These are phyloP conservation scores for Pentamera pediparva DNA, from an alignment of 53 echinoderm and acorn worm species.

Conservation along the genomic window DNA sequence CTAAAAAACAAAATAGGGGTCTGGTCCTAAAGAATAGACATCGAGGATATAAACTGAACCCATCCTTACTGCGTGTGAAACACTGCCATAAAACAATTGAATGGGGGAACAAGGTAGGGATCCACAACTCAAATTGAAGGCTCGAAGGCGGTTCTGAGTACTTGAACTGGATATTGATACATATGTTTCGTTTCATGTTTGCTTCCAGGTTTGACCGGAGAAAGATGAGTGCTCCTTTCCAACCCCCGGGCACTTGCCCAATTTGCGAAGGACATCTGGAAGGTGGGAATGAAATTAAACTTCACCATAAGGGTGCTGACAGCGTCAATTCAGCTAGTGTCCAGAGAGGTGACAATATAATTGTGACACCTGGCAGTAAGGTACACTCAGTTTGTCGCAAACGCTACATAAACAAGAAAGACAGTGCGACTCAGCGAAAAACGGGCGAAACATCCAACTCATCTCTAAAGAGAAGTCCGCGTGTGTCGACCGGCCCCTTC, in stretches of 20 bases:
- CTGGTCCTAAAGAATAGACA: too few species aligned
- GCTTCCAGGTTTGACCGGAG: background rate
- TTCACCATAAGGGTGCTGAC: constrained; percentile 43
- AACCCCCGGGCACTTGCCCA: background rate
- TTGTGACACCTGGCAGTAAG: constrained; percentile 24
- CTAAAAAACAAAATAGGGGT: too few species aligned
- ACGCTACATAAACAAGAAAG: constrained; percentile 19
- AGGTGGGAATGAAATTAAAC: constrained; percentile 2
- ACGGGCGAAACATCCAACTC: background rate
- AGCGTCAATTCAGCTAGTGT: too few species aligned
- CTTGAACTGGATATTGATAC: too few species aligned
- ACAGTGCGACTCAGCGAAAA: background rate
- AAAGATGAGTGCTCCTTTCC: background rate
- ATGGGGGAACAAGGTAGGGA: too few species aligned
- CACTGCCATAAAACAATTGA: too few species aligned
- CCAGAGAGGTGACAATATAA: too few species aligned
- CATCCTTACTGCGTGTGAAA: too few species aligned
- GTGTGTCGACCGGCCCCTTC: constrained; percentile 15
- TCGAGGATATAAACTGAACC: too few species aligned
- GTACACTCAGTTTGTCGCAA: constrained; percentile 37
- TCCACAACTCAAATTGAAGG: too few species aligned
- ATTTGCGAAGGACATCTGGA: constrained; percentile 7
- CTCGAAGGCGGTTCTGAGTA: too few species aligned
- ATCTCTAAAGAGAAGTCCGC: background rate
- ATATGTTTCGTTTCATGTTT: background rate